Base-by-base conservation (phyloP, 2,797 vertebrate genomes). In the Takifugu rubripes region DNA sequence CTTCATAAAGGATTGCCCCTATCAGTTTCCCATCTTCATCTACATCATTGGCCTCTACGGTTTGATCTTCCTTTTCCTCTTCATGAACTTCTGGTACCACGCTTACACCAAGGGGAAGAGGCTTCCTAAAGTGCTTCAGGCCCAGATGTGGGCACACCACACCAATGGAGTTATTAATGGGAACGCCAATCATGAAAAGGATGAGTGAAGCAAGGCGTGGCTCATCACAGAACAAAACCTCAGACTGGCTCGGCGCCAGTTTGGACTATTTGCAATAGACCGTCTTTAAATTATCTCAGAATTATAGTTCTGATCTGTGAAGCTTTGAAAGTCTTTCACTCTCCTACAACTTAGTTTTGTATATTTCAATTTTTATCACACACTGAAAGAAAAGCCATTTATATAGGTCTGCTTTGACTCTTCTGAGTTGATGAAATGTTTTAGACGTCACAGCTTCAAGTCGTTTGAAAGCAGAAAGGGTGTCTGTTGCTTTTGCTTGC, bases 1-100 rank as follows among this genome's bases (percentile, higher is more conserved):
- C 85, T 79, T 97, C 81, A 87, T 96, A 77, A 90, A 92, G 60
- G 93, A 98, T 79, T 99, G 96, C 79, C 81, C 84, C 0, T 98
- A 97, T 86, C 91, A 92, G 83, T 97, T 89, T 69, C 96, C 97
- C 31, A 52, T 98, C 79, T 98, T 98, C 56, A 69, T 96, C 68
- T 96, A 96, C 84, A 89, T 99, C 83, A 96, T 99, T 24, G 88
- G 81, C 72, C 56, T 84, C 7, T 99, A 98, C 0, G 94, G 94
- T 43, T 74, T 88, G 61, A 86, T 94, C 76, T 98, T 99, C 88
- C 84, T 98, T 77, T 75, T 94, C 46, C 91, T 98, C 56, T 99
- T 99, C 78, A 90, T 98, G 59, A 93, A 98, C 85, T 99, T 99
- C 89, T 98, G 95, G 95, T 96, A 98, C 86, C 89, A 94, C 1